phyloP scores from a whole-genome alignment of 2,113 vertebrate species.

The Erythrolamprus reginae region DNA sequence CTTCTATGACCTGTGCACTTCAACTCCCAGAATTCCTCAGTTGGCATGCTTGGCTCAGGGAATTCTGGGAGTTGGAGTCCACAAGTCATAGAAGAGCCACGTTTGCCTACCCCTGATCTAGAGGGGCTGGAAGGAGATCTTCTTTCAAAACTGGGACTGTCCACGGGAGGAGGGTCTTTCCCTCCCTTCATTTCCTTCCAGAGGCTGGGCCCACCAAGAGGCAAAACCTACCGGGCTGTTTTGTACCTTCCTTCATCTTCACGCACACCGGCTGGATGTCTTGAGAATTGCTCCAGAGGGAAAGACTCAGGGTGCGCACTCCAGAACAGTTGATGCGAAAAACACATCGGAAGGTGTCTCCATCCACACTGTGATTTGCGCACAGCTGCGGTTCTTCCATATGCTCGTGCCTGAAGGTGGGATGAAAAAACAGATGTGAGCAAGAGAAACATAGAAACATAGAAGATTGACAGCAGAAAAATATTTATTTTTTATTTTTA shows the following conservation, averaged over 20 bases:
- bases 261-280: slow-evolving; percentile 50
- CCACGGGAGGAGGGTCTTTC: background rate
- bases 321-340: slow-evolving; percentile 36
- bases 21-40: no score
- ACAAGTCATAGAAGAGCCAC: no score
- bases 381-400: slow-evolving; percentile 27
- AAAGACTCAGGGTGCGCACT: background rate
- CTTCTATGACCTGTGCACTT: no score
- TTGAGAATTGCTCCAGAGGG: slow-evolving; percentile 36
- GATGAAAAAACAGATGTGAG: background rate
- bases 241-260: slow-evolving; percentile 29
- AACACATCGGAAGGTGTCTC: slow-evolving; percentile 27
- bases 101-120: no score
- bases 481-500: no score
- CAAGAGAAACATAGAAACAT: no score
- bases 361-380: slow-evolving; percentile 8
- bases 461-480: no score
- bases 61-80: no score
- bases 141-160: background rate
- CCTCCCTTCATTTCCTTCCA: background rate
- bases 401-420: slow-evolving; percentile 26
- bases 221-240: background rate
- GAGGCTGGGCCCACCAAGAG: background rate
- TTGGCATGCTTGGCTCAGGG: no score
- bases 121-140: background rate